Percentiles rank a stretch among this genome's conserved stretches.
These are phyloP conservation scores for Brachionus paranguensis DNA, from an alignment of 1,140 invertebrate genomes.

Conservation along the genomic window DNA sequence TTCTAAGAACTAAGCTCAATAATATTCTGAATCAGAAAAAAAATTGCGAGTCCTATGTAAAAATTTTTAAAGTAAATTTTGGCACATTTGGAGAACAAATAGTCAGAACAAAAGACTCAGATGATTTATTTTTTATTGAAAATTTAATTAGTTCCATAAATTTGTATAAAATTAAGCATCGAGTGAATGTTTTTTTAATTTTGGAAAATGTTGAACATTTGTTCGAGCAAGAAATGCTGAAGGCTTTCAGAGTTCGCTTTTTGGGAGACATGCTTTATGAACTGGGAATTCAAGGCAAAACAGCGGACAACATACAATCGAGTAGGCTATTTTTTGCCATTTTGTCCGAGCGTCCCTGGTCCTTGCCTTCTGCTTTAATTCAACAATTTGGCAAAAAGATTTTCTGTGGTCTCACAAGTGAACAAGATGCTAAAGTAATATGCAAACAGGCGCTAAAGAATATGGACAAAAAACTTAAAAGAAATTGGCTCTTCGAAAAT, in stretches of 20 bases:
- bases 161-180: background rate
- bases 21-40: background rate
- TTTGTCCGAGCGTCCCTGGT: background rate
- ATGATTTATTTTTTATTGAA: background rate
- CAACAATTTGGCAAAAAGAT: background rate
- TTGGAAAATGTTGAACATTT: background rate
- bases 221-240: background rate
- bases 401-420: background rate
- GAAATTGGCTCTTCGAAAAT: background rate
- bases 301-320: background rate
- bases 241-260: background rate
- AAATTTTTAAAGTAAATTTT: background rate
- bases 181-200: background rate
- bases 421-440: background rate
- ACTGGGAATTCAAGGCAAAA: background rate
- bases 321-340: background rate
- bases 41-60: background rate
- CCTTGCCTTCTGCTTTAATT: background rate
- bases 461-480: background rate
- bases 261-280: background rate
- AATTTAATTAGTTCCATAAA: background rate
- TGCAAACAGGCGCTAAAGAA: background rate
- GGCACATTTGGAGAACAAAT: background rate
- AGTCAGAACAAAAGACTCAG: background rate
- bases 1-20: background rate